A percentile compares a stretch with the other conserved stretches of the same genome.
Evolutionary conservation across 1,140 invertebrate genomes (phyloP).

Genomic region (Ceratina japonica): DNA sequence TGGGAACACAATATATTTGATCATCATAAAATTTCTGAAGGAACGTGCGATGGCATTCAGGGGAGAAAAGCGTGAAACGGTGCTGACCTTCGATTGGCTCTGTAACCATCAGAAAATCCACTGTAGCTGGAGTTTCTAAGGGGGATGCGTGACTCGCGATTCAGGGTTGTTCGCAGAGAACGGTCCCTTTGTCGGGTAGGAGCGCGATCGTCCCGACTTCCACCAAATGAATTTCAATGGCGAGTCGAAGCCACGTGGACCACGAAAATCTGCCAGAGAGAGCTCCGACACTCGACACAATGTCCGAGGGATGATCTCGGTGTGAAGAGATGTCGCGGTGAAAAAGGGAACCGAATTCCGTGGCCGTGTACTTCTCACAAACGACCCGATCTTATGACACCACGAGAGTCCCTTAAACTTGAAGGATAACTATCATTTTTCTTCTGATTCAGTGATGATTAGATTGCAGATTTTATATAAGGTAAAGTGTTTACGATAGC

Average conservation of each 20-base stretch:
- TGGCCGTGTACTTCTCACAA: too few species aligned
- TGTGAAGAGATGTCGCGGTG: not conserved
- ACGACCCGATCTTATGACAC: too few species aligned
- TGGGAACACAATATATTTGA: too few species aligned
- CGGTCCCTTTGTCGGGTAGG: not conserved
- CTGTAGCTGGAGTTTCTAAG: not conserved
- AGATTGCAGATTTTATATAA: too few species aligned
- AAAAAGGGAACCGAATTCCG: too few species aligned
- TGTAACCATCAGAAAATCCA: not conserved
- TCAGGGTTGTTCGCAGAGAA: not conserved
- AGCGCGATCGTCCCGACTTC: slow-evolving; percentile 4
- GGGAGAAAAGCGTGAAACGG: slow-evolving; percentile 8
- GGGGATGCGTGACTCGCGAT: not conserved
- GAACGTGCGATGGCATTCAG: not conserved
- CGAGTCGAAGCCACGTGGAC: not conserved
- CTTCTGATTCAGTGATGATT: too few species aligned
- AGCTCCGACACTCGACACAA: slow-evolving; percentile 24
- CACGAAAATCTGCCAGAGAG: not conserved
- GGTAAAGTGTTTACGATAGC: too few species aligned
- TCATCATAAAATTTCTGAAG: too few species aligned
- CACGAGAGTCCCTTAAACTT: too few species aligned
- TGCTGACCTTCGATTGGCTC: slow-evolving; percentile 3
- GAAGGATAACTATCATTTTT: too few species aligned
- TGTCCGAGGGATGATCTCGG: slow-evolving; percentile 29
- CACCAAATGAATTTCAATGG: slow-evolving; percentile 25